phyloP scores from a whole-genome alignment of 1,140 invertebrate species.

The Geopemphigus sp. region DNA sequence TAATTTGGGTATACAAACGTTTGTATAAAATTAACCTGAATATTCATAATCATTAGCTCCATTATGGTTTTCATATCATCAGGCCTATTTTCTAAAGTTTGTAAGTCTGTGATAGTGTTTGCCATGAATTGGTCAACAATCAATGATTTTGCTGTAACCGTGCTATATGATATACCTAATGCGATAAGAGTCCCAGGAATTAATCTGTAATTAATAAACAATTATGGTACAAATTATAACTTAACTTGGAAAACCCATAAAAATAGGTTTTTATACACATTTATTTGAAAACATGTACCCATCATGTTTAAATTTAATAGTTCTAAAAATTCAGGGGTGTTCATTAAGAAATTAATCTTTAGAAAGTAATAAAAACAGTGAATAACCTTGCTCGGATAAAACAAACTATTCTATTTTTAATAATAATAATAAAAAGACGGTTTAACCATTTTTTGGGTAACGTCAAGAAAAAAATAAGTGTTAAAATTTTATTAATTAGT shows the following conservation, averaged over 20 bases:
- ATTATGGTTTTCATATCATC: slow-evolving; percentile 84
- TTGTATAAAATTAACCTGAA: slow-evolving; percentile 60
- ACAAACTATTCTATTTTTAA: too few relatives aligned
- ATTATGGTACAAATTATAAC: neutral
- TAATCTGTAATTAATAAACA: slow-evolving; percentile 12
- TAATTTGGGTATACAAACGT: neutral
- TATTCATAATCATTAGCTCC: slow-evolving; percentile 87
- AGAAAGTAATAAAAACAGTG: neutral
- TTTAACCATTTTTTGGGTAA: too few relatives aligned
- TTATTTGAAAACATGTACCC: neutral
- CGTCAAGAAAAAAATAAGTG: too few relatives aligned
- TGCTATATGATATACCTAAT: slow-evolving; percentile 5
- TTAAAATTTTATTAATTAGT: too few relatives aligned
- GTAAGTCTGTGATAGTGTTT: slow-evolving; percentile 71
- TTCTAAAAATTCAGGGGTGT: neutral
- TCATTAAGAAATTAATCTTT: neutral
- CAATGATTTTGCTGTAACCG: slow-evolving; percentile 31
- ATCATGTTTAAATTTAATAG: neutral
- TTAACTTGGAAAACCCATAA: neutral
- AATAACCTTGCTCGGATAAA: too few relatives aligned
- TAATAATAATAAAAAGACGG: too few relatives aligned
- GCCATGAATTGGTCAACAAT: slow-evolving; percentile 68
- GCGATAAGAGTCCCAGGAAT: slow-evolving; percentile 25
- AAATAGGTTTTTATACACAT: neutral
- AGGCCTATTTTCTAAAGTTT: slow-evolving; percentile 63